A percentile compares a stretch with the other conserved stretches of the same genome.
Conservation (phyloP, 2,113 vertebrate genomes). For the Myrmecophaga tridactyla region DNA sequence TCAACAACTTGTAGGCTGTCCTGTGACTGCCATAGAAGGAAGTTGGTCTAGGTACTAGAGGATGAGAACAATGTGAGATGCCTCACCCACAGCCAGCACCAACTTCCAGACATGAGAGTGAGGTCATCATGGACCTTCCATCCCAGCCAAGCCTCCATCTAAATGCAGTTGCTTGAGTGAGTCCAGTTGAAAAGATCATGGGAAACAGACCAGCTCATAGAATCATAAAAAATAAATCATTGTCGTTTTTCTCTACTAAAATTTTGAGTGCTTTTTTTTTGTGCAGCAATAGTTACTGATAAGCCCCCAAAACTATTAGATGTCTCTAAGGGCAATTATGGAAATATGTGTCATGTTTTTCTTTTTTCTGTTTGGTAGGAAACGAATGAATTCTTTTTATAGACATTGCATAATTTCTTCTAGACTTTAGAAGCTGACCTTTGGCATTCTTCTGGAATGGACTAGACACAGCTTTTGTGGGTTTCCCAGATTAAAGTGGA, state of each 20-base stretch:
- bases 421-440: not conserved
- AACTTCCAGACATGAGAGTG: not conserved
- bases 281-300: not conserved
- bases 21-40: not conserved
- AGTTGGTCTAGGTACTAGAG: not conserved
- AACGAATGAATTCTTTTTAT: not conserved
- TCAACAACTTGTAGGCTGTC: too few relatives aligned
- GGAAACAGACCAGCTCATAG: not conserved
- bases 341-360: not conserved
- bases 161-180: not conserved
- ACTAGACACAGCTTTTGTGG: not conserved
- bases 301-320: not conserved
- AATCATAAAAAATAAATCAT: not conserved
- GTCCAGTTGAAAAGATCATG: not conserved
- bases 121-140: not conserved
- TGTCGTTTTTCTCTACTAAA: not conserved
- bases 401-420: conserved; percentile 4
- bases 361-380: not conserved
- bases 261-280: not conserved
- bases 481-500: not conserved
- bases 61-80: not conserved
- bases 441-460: not conserved
- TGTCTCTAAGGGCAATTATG: not conserved
- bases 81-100: not conserved
- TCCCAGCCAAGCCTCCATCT: not conserved